Percentiles rank a stretch among this genome's conserved stretches.
phyloP scores from a whole-genome alignment of 2,113 vertebrate genomes.

The Cisticola juncidis region DNA sequence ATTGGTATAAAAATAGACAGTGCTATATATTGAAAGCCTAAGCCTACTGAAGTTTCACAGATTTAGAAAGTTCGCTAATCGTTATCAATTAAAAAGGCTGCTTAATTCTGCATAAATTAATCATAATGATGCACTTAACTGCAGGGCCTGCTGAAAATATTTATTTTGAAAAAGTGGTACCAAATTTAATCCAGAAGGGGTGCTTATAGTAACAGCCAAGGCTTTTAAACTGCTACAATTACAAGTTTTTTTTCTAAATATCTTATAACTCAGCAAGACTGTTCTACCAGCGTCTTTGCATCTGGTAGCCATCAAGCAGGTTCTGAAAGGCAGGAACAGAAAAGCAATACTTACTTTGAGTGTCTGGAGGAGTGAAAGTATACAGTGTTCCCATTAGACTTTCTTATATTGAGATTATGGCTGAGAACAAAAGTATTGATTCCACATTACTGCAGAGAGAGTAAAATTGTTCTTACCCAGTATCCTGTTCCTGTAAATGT shows the following conservation, averaged over 20 bases:
- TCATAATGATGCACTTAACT: background rate
- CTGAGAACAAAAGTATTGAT: background rate
- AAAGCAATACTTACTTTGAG: background rate
- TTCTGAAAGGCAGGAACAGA: background rate
- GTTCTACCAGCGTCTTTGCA: background rate
- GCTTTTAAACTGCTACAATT: background rate
- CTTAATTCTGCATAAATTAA: conserved; percentile 27
- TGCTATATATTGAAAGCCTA: conserved; percentile 25
- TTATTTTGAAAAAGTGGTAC: background rate
- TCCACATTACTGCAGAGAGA: background rate
- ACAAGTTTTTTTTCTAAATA: background rate
- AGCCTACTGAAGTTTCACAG: conserved; percentile 12
- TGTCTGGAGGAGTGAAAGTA: background rate
- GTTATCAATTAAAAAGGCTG: conserved; percentile 36
- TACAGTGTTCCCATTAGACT: background rate
- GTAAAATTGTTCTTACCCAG: background rate
- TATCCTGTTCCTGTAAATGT: background rate
- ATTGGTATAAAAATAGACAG: conserved; percentile 53
- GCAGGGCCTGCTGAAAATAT: background rate
- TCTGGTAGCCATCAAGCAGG: background rate
- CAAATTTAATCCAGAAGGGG: background rate
- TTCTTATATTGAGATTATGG: background rate
- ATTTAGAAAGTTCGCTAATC: conserved; percentile 52
- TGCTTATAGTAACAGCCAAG: background rate
- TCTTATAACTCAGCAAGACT: background rate